Evolutionary conservation across 2,888 invertebrate genomes (phyloP).

Genomic region (Rutpela maculata): DNA sequence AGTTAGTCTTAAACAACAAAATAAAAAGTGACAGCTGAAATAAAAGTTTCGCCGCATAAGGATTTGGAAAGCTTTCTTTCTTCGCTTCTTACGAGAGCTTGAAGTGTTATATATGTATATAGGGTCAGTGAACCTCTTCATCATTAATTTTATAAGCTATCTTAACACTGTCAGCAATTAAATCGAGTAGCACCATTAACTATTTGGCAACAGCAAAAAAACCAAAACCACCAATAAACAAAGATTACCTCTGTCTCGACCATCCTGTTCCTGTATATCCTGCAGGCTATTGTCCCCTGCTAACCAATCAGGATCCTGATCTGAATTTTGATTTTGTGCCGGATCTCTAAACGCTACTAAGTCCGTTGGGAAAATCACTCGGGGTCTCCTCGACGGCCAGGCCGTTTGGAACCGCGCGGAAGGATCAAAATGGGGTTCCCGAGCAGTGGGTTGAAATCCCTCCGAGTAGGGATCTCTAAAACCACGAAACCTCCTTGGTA

Average conservation of each 20-base stretch:
- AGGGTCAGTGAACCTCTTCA: not conserved
- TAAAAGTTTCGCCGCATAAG: not conserved
- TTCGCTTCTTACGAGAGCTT: not conserved
- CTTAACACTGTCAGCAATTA: not conserved
- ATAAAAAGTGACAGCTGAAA: slow-evolving; percentile 3
- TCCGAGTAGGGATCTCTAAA: slow-evolving; percentile 54
- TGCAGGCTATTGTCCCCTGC: slow-evolving; percentile 76
- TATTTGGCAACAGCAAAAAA: not conserved
- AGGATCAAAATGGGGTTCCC: slow-evolving; percentile 66
- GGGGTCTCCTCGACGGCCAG: slow-evolving; percentile 69
- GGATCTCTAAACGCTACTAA: slow-evolving; percentile 71
- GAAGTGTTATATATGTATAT: not conserved
- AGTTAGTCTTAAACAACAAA: slow-evolving; percentile 4
- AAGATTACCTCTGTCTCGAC: slow-evolving; percentile 81
- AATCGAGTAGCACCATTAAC: not conserved
- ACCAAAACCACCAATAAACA: not conserved
- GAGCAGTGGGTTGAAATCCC: slow-evolving; percentile 57
- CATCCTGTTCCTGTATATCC: slow-evolving; percentile 75
- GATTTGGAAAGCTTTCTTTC: slow-evolving; percentile 1
- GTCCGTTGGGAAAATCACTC: slow-evolving; percentile 73
- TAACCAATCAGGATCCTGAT: slow-evolving; percentile 69
- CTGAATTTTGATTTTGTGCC: slow-evolving; percentile 57
- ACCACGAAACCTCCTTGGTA: slow-evolving; percentile 60
- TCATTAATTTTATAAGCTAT: not conserved
- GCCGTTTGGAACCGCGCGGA: slow-evolving; percentile 63